phyloP scores from a whole-genome alignment of 2,888 invertebrate genomes.

The Crepidodera aurea region DNA sequence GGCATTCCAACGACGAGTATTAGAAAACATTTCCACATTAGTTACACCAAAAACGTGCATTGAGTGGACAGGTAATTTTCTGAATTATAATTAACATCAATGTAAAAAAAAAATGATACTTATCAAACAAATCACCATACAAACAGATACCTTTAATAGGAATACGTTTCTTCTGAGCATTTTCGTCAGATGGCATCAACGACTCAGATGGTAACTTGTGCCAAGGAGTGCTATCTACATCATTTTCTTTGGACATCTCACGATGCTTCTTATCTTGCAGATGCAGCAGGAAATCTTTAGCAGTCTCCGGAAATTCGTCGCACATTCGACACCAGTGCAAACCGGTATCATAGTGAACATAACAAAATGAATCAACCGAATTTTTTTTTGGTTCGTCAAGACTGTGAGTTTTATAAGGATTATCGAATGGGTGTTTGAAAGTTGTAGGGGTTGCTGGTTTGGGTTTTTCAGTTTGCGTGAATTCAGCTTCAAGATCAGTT shows the following conservation, averaged over 20 bases:
- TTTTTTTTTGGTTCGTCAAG: slow-evolving; percentile 22
- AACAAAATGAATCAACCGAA: slow-evolving; percentile 68
- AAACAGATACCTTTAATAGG: slow-evolving; percentile 84
- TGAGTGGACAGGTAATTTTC: too few species aligned
- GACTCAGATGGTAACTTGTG: slow-evolving; percentile 69
- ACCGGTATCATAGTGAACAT: slow-evolving; percentile 87
- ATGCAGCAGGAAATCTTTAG: slow-evolving; percentile 86
- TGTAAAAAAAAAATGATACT: too few species aligned
- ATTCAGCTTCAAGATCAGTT: slow-evolving; percentile 57
- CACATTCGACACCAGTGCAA: slow-evolving; percentile 91
- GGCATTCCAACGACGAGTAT: too few species aligned
- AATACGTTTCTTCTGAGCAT: slow-evolving; percentile 78
- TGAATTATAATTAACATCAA: too few species aligned
- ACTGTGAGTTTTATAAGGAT: slow-evolving; percentile 9
- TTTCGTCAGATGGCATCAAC: slow-evolving; percentile 74
- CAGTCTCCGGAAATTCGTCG: slow-evolving; percentile 85
- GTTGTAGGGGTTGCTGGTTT: not conserved
- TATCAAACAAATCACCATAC: too few species aligned
- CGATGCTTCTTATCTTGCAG: slow-evolving; percentile 82
- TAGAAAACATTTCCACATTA: too few species aligned
- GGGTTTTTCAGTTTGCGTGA: slow-evolving; percentile 27
- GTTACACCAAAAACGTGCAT: too few species aligned
- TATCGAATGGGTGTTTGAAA: not conserved
- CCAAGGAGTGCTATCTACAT: slow-evolving; percentile 80
- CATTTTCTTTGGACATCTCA: slow-evolving; percentile 67